Conservation (phyloP, 2,113 vertebrate species). For the Lepus europaeus region DNA sequence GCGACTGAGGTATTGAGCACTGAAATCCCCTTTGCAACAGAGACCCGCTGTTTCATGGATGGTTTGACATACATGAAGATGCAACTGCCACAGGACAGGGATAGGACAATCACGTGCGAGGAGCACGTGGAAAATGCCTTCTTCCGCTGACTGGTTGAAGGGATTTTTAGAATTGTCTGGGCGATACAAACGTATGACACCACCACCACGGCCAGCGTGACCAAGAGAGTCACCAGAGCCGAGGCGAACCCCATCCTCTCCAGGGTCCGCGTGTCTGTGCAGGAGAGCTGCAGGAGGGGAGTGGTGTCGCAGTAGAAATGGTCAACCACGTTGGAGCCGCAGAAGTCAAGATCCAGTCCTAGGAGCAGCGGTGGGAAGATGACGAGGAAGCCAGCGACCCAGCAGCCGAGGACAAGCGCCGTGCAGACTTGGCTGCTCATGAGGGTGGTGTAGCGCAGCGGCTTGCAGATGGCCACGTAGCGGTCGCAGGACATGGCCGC, state of each 20-base stretch:
- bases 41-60: slow-evolving; percentile 62
- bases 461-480: slow-evolving; percentile 77
- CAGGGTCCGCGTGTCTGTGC: slow-evolving; percentile 63
- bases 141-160: slow-evolving; percentile 65
- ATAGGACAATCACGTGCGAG: slow-evolving; percentile 78
- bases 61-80: slow-evolving; percentile 81
- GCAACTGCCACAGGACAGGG: slow-evolving; percentile 76
- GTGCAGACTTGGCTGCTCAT: slow-evolving; percentile 72
- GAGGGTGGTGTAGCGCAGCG: slow-evolving; percentile 77
- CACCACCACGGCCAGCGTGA: slow-evolving; percentile 65
- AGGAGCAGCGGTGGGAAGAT: slow-evolving; percentile 70
- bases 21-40: slow-evolving; percentile 74
- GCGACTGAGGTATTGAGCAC: slow-evolving; percentile 77
- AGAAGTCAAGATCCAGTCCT: slow-evolving; percentile 72
- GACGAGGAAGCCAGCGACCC: slow-evolving; percentile 61
- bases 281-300: slow-evolving; percentile 76
- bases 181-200: slow-evolving; percentile 67
- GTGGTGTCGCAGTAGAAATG: slow-evolving; percentile 75
- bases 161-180: slow-evolving; percentile 67
- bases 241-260: slow-evolving; percentile 73
- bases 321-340: slow-evolving; percentile 64
- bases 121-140: slow-evolving; percentile 80
- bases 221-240: slow-evolving; percentile 66
- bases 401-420: slow-evolving; percentile 58
- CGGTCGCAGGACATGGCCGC: slow-evolving; percentile 75